These are phyloP conservation scores for Halichoerus grypus DNA, from an alignment of 2,113 vertebrate genomes.

Conservation along the genomic window DNA sequence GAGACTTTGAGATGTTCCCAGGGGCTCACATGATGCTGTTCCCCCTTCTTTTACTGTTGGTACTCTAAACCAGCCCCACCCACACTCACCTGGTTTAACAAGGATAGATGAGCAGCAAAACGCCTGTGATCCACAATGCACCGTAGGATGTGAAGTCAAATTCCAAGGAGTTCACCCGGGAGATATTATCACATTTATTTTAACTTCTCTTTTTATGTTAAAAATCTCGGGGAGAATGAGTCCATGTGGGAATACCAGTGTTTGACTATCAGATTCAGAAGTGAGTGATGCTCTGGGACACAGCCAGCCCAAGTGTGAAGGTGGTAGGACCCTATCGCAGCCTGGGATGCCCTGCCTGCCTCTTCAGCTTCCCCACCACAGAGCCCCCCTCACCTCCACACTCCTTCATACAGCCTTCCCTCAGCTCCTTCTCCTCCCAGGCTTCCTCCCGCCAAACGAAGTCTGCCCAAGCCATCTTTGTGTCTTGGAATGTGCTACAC, in stretches of 20 bases:
- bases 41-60: background rate
- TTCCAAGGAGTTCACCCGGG: background rate
- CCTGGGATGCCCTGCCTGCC: background rate
- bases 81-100: background rate
- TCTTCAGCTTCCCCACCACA: fast-evolving
- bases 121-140: fast-evolving
- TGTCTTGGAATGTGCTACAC: background rate
- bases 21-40: background rate
- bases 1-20: background rate
- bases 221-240: background rate
- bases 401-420: background rate
- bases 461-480: no score
- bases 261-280: background rate
- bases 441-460: background rate
- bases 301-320: fast-evolving
- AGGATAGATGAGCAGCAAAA: background rate
- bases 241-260: background rate
- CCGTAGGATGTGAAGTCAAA: background rate
- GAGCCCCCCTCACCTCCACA: fast-evolving
- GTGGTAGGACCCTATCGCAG: fast-evolving
- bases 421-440: background rate
- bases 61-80: background rate
- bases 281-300: background rate
- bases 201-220: background rate
- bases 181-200: background rate